Conservation (phyloP, 2,888 invertebrate species). For the Lithophane ornitopus region DNA sequence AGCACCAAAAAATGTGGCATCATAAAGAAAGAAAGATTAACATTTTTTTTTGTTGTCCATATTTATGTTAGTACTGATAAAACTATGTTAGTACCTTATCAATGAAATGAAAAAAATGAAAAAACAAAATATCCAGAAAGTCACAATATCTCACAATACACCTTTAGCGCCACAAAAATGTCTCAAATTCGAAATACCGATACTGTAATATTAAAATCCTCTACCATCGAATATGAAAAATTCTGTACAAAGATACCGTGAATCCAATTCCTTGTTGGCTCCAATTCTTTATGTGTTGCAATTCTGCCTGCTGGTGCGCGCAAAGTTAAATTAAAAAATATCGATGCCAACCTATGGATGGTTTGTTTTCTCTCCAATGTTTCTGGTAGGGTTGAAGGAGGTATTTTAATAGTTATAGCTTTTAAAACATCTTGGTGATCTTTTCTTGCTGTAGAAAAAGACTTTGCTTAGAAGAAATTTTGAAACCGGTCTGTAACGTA, state of each 20-base stretch:
- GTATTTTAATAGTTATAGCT: neutral
- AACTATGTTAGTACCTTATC: too few relatives aligned
- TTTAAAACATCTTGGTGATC: neutral
- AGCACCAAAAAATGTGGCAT: neutral
- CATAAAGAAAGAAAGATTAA: too few relatives aligned
- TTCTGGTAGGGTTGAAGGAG: conserved; percentile 19
- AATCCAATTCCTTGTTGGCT: conserved; percentile 62
- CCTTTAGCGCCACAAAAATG: conserved; percentile 19
- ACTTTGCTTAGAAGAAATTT: neutral
- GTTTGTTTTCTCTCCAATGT: conserved; percentile 25
- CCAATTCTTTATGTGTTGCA: conserved; percentile 63
- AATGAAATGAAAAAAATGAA: too few relatives aligned
- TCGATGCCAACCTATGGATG: conserved; percentile 34
- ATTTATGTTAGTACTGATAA: too few relatives aligned
- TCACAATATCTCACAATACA: neutral
- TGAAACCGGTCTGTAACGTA: neutral
- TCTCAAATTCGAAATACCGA: conserved; percentile 29
- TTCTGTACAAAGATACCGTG: conserved; percentile 56
- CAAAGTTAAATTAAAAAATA: conserved; percentile 65
- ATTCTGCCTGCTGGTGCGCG: conserved; percentile 49
- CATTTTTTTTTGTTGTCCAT: too few relatives aligned
- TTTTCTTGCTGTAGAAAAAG: neutral
- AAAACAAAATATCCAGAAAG: too few relatives aligned
- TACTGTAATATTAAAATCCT: conserved; percentile 49
- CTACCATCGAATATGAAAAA: conserved; percentile 59